A percentile compares a stretch with the other conserved stretches of the same genome.
Conservation (phyloP, 2,797 vertebrate genomes). For the Caiman crocodilus region DNA sequence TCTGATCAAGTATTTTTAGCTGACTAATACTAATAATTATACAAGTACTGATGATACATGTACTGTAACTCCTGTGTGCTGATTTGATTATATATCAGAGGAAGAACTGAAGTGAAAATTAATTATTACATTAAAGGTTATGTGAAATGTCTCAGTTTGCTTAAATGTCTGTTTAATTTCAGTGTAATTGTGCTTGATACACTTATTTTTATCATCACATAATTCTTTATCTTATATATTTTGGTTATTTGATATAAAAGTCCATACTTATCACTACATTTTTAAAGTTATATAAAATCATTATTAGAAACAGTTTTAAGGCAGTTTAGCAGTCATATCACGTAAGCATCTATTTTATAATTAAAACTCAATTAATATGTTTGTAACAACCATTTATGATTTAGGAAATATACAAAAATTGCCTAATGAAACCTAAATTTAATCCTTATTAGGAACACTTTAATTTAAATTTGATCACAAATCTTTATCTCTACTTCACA, state of each 20-base stretch:
- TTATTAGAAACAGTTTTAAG: conserved; percentile 60
- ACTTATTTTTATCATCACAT: conserved; percentile 58
- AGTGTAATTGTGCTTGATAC: conserved; percentile 16
- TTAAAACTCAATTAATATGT: conserved; percentile 71
- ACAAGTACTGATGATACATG: neutral
- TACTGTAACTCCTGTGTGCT: neutral
- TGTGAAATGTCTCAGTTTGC: conserved; percentile 32
- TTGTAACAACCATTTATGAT: conserved; percentile 58
- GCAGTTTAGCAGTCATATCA: conserved; percentile 59
- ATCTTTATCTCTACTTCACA: conserved; percentile 29
- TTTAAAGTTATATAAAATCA: conserved; percentile 23
- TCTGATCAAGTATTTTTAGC: neutral
- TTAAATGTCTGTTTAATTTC: conserved; percentile 58
- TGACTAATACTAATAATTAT: neutral
- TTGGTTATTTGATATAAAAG: conserved; percentile 40
- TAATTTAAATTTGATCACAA: conserved; percentile 54
- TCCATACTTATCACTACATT: conserved; percentile 27
- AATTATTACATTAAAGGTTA: conserved; percentile 47
- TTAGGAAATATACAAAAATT: conserved; percentile 52
- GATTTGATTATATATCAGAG: conserved; percentile 52
- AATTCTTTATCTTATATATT: conserved; percentile 30
- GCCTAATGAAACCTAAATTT: conserved; percentile 46
- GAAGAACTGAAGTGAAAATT: conserved; percentile 59
- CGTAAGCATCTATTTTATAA: conserved; percentile 57
- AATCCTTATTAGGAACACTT: conserved; percentile 50